Base-by-base conservation (phyloP, 2,113 vertebrate species). In the Uria aalge region DNA sequence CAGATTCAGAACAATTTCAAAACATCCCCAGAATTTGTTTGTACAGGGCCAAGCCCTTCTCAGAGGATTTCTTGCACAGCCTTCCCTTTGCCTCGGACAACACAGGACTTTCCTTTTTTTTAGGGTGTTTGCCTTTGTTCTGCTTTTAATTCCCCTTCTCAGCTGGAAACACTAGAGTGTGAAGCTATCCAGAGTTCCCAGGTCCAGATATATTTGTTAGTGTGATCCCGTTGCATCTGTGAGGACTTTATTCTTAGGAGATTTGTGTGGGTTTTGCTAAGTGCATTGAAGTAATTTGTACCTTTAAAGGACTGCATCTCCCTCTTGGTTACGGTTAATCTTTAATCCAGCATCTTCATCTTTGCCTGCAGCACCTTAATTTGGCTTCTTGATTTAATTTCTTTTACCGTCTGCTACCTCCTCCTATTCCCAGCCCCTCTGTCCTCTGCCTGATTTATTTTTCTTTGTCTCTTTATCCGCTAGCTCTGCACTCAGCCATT, bases 351-450 rank as follows among this genome's bases (percentile, higher is more conserved):
- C 73, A 76, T 96, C 95, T 95, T 89, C 77, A 92, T 95, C 93
- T 96, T 95, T 85, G 86, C 95, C 92, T 94, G 91, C 85, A 96
- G 97, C 97, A 94, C 95, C 95, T 95, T 96, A 91, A 96, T 95
- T 97, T 95, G 87, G 86, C 89, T 90, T 67, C 91, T 95, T 95
- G 94, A 97, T 97, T 97, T 94, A 97, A 97, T 97, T 96, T 92
- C 80, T 96, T 95, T 95, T 92, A 91, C 96, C 77, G 91, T 97
- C 96, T 96, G 91, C 95, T 95, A 78, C 92, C 93, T 94, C 94
- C 91, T 94, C 66, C 89, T 74, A 72, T 90, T 97, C 84, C 94
- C 94, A 94, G 73, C 88, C 96, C 89, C 95, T 88, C 96, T 96
- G 94, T 95, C 96, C 96, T 91, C 89, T 4, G 67, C 89, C 81